Evolutionary conservation across 2,113 vertebrate species (phyloP).

Genomic region (Castor canadensis): DNA sequence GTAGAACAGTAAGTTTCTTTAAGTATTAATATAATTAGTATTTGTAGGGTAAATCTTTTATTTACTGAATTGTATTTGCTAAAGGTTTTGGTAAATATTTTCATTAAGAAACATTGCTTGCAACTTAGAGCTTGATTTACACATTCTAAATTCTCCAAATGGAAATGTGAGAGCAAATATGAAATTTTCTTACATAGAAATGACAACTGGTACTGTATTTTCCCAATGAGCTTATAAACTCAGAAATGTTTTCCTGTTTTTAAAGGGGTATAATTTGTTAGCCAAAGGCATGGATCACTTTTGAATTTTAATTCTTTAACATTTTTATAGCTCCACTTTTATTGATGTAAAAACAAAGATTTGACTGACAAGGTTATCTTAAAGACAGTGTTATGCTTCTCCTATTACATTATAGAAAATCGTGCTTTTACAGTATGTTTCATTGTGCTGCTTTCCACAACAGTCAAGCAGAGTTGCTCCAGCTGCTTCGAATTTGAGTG

Average conservation of each 20-base stretch:
- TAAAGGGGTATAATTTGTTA: constrained; percentile 1
- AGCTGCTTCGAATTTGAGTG: constrained; percentile 57
- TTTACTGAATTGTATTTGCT: constrained; percentile 38
- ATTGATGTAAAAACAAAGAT: constrained; percentile 2
- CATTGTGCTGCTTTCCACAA: constrained; percentile 54
- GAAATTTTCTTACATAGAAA: constrained; percentile 14
- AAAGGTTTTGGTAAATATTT: constrained; percentile 39
- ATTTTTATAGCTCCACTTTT: constrained; percentile 37
- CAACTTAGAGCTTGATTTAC: background rate
- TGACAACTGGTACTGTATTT: constrained; percentile 51
- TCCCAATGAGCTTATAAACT: constrained; percentile 66
- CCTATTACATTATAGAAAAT: constrained; percentile 16
- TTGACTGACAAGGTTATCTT: background rate
- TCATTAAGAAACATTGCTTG: constrained; percentile 19
- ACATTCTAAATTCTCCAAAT: constrained; percentile 28
- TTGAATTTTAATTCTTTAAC: constrained; percentile 51
- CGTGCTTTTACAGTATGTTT: constrained; percentile 46
- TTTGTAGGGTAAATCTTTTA: constrained; percentile 63
- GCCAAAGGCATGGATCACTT: background rate
- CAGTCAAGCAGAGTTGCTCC: constrained; percentile 25
- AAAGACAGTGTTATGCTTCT: constrained; percentile 19
- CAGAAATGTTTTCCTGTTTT: constrained; percentile 44
- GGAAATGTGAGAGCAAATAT: background rate
- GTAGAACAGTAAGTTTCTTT: constrained; percentile 88
- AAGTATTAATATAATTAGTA: constrained; percentile 74